These are phyloP conservation scores for Calephelis nemesis DNA, from an alignment of 1,140 invertebrate genomes.

Conservation along the genomic window DNA sequence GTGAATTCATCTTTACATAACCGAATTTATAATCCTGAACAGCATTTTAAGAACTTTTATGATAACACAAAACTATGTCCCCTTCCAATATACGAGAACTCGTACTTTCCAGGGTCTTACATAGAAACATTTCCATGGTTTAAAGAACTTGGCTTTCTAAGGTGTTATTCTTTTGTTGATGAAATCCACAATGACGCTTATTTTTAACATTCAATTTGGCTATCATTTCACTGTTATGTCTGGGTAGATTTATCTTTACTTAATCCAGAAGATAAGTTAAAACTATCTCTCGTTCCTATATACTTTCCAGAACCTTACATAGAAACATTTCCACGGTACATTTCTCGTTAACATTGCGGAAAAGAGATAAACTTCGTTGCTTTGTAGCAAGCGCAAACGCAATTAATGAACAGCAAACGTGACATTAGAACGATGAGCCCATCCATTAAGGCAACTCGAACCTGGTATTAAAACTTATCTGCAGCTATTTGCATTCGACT, in stretches of 20 bases:
- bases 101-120: not conserved
- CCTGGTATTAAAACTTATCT: constrained; percentile 75
- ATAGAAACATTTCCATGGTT: constrained; percentile 13
- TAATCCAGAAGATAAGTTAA: not conserved
- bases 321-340: constrained; percentile 15
- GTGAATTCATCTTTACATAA: no score
- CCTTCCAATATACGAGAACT: not conserved
- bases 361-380: constrained; percentile 65
- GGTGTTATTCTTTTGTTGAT: no score
- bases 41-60: not conserved
- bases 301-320: not conserved
- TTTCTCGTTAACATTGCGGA: constrained; percentile 44
- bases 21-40: no score
- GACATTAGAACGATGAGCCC: constrained; percentile 73
- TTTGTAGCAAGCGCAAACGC: constrained; percentile 57
- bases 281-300: not conserved
- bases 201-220: no score
- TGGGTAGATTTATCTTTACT: no score
- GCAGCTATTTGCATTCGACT: constrained; percentile 74
- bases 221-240: no score
- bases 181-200: no score
- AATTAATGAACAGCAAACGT: constrained; percentile 75
- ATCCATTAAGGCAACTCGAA: constrained; percentile 62
- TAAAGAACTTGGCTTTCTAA: no score
- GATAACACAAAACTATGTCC: not conserved